phyloP scores from a whole-genome alignment of 2,113 vertebrate species.

The Climacteris rufus region DNA sequence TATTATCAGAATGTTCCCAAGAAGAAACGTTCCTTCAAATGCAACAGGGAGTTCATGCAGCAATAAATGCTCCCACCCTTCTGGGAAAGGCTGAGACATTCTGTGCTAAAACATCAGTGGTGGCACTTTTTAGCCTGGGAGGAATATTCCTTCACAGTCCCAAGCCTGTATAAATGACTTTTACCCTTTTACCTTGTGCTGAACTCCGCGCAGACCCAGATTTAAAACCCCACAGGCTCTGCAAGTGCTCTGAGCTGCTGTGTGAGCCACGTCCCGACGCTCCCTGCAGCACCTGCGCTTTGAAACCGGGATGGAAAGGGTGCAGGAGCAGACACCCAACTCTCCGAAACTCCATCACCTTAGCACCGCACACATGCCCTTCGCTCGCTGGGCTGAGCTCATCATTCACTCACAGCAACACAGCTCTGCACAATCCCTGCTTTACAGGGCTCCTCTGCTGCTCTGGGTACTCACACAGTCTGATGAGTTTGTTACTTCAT shows the following conservation, averaged over 20 bases:
- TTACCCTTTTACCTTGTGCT: not conserved
- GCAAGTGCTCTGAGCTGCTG: not conserved
- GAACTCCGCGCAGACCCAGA: not conserved
- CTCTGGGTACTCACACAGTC: not conserved
- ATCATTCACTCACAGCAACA: not conserved
- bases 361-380: not conserved
- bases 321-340: not conserved
- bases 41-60: not conserved
- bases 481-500: not conserved
- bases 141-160: not conserved
- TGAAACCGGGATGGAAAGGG: not conserved
- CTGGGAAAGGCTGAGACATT: not conserved
- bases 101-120: not conserved
- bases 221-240: not conserved
- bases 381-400: not conserved
- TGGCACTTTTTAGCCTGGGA: not conserved
- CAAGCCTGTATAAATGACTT: not conserved
- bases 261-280: not conserved
- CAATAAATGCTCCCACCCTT: not conserved
- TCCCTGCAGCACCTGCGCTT: not conserved
- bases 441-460: not conserved
- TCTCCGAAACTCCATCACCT: not conserved
- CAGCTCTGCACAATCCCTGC: not conserved
- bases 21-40: not conserved
- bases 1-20: not conserved